These are phyloP conservation scores for Diabrotica balteata DNA, from an alignment of 2,888 invertebrate species.

Conservation along the genomic window DNA sequence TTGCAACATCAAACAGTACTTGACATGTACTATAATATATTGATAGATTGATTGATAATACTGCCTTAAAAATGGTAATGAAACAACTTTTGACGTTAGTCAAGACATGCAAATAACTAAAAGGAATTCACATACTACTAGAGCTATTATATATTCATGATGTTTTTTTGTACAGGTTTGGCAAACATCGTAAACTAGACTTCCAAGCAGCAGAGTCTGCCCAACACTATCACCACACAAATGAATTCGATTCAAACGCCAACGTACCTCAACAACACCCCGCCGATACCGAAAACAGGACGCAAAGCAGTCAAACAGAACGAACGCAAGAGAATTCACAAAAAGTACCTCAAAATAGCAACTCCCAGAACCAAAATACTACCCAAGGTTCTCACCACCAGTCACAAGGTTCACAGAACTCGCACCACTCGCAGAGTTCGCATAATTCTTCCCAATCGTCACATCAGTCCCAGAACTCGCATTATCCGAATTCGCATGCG, in stretches of 20 bases:
- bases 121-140: no score
- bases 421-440: constrained; percentile 40
- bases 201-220: constrained; percentile 45
- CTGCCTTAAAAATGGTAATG: no score
- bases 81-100: no score
- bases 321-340: constrained; percentile 48
- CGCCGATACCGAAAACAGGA: constrained; percentile 56
- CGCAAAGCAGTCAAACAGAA: constrained; percentile 60
- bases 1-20: no score
- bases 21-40: no score
- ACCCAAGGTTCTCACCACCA: constrained; percentile 8
- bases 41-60: no score
- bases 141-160: no score
- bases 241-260: constrained; percentile 53
- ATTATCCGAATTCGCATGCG: constrained; percentile 21
- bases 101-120: no score
- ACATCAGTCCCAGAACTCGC: constrained; percentile 34
- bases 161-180: constrained; percentile 62
- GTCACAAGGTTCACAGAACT: constrained; percentile 7
- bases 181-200: constrained; percentile 69
- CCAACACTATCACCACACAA: constrained; percentile 54
- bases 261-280: constrained; percentile 56
- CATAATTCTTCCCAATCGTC: constrained; percentile 14
- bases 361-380: constrained; percentile 12
- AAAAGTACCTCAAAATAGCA: constrained; percentile 32